These are phyloP conservation scores for Recurvirostra avosetta DNA, from an alignment of 2,113 vertebrate genomes.

Conservation along the genomic window DNA sequence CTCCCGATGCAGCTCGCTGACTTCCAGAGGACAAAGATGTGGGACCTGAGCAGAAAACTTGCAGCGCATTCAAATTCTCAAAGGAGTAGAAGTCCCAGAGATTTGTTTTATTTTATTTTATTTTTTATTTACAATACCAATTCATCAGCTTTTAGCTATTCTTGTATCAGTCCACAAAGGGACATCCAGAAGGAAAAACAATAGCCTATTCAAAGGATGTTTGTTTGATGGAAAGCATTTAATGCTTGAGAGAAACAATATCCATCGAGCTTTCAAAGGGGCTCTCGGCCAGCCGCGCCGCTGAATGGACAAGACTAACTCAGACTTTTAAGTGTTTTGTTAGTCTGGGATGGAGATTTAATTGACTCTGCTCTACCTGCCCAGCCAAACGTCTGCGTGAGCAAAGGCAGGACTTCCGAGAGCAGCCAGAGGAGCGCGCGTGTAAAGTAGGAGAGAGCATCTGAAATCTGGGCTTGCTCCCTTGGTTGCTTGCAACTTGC, in stretches of 20 bases:
- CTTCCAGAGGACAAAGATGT: neutral
- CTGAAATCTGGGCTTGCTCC: neutral
- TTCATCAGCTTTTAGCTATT: conserved; percentile 35
- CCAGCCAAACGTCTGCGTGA: neutral
- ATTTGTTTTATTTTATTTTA: neutral
- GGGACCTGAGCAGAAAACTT: neutral
- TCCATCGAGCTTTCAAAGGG: neutral
- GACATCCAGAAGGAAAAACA: conserved; percentile 41
- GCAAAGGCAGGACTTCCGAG: neutral
- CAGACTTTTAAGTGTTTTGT: neutral
- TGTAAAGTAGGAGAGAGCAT: neutral
- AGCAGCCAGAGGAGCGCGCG: neutral
- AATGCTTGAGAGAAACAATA: conserved; percentile 28
- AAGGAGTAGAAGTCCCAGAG: neutral
- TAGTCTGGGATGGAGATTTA: neutral
- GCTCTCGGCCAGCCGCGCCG: neutral
- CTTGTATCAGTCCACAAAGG: conserved; percentile 31
- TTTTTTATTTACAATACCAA: neutral
- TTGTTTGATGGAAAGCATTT: conserved; percentile 28
- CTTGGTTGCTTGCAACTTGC: neutral
- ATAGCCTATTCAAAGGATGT: conserved; percentile 51
- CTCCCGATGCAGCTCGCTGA: neutral
- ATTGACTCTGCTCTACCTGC: neutral
- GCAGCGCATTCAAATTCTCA: neutral
- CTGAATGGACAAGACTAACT: neutral